Percentiles rank a stretch among this genome's conserved stretches.
These are phyloP conservation scores for Scaptomyza pallida DNA, from an alignment of 1,140 invertebrate species.

Conservation along the genomic window DNA sequence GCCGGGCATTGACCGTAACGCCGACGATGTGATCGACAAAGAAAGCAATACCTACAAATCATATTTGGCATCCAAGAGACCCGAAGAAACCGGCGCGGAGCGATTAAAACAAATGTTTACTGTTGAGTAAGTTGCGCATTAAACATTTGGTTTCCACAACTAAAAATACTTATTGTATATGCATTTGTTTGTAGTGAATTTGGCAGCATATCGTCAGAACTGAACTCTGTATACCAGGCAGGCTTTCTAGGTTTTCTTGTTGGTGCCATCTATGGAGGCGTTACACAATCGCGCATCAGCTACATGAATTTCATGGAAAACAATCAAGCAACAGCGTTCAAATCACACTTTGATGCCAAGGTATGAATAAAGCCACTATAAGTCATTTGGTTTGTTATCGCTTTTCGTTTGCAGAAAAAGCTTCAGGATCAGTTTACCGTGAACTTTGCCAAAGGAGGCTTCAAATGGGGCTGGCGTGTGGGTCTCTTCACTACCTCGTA, in stretches of 20 bases:
- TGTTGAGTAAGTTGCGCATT: conserved; percentile 80
- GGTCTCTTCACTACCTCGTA: conserved; percentile 87
- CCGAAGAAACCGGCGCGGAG: conserved; percentile 84
- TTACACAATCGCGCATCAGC: conserved; percentile 85
- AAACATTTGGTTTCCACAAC: not conserved
- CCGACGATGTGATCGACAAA: conserved; percentile 58
- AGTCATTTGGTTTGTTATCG: not conserved
- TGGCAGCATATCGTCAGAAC: conserved; percentile 86
- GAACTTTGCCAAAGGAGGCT: conserved; percentile 88
- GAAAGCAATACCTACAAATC: conserved; percentile 76
- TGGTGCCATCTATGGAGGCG: conserved; percentile 87
- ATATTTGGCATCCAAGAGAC: conserved; percentile 43
- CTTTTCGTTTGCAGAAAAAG: conserved; percentile 85
- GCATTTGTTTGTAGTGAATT: conserved; percentile 86
- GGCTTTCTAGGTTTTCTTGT: conserved; percentile 85
- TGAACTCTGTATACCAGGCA: conserved; percentile 86
- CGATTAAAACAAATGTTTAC: conserved; percentile 85
- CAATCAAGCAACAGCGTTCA: conserved; percentile 89
- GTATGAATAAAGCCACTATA: conserved; percentile 75
- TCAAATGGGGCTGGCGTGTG: conserved; percentile 87
- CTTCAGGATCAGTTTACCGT: conserved; percentile 88
- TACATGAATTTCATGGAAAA: conserved; percentile 89
- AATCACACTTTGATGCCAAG: conserved; percentile 88
- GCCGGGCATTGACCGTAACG: conserved; percentile 41
- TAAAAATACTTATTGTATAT: conserved; percentile 9